Conservation (phyloP, 1,140 invertebrate species). For the Rhyzopertha dominica region DNA sequence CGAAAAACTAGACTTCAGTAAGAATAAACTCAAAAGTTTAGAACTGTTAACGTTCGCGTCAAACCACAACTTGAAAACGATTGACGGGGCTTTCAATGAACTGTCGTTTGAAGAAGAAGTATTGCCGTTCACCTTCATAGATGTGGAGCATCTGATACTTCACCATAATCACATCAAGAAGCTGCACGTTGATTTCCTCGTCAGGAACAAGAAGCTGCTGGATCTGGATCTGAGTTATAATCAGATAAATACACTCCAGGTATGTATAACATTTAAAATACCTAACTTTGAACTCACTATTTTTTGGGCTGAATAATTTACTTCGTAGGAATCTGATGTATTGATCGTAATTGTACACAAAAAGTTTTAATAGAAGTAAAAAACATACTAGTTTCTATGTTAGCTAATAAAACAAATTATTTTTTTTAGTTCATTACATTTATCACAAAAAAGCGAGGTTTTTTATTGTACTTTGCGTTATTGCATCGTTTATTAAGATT, state of each 20-base stretch:
- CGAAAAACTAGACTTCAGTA: constrained; percentile 7
- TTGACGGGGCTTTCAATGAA: constrained; percentile 15
- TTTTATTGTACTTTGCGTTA: no score
- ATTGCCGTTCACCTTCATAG: neutral
- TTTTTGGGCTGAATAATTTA: no score
- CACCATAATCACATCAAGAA: constrained; percentile 13
- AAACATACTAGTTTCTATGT: no score
- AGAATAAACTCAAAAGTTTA: constrained; percentile 14
- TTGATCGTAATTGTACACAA: no score
- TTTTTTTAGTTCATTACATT: no score
- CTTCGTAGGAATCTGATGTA: no score
- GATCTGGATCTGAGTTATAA: constrained; percentile 7
- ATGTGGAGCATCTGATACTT: constrained; percentile 8
- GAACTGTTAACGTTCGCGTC: constrained; percentile 6
- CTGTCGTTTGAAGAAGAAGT: neutral
- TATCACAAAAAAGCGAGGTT: no score
- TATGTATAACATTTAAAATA: no score
- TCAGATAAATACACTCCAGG: constrained; percentile 5
- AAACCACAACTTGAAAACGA: constrained; percentile 7
- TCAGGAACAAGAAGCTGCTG: neutral
- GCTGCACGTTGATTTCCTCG: constrained; percentile 2
- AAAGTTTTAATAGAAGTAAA: no score
- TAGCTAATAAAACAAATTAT: no score
- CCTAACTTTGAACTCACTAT: no score
- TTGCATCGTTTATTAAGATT: no score